Percentiles rank a stretch among this genome's conserved stretches.
Conservation (phyloP, 1,140 invertebrate genomes). For the Drosophila nasuta region DNA sequence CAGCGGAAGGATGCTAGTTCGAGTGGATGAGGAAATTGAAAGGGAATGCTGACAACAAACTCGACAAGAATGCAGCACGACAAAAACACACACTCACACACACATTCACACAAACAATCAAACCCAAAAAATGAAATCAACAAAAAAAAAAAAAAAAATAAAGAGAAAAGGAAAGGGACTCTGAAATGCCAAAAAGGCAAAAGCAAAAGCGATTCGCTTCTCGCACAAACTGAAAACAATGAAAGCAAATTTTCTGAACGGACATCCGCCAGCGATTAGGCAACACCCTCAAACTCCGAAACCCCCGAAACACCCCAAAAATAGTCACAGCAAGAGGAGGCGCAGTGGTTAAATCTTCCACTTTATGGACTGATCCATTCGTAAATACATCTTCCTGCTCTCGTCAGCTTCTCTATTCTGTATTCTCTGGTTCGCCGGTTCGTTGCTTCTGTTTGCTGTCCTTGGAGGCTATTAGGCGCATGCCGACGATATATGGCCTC, state of each 20-base stretch:
- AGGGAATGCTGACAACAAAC: constrained; percentile 79
- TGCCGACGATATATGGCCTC: background rate
- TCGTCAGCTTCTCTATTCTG: background rate
- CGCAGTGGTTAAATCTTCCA: constrained; percentile 86
- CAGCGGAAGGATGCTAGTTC: constrained; percentile 79
- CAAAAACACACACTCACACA: constrained; percentile 11
- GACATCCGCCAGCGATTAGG: constrained; percentile 75
- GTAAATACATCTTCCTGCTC: constrained; percentile 87
- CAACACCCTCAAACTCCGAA: background rate
- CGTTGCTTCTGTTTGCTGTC: constrained; percentile 7
- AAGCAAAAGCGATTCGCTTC: constrained; percentile 41
- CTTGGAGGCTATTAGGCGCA: constrained; percentile 11
- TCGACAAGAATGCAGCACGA: constrained; percentile 51
- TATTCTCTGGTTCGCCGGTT: background rate
- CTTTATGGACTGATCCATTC: constrained; percentile 96
- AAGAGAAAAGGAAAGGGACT: constrained; percentile 15
- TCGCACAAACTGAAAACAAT: constrained; percentile 69
- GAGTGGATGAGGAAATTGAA: constrained; percentile 81
- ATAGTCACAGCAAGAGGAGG: background rate
- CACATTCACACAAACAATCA: background rate
- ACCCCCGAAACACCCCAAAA: too few relatives aligned
- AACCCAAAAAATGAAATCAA: background rate
- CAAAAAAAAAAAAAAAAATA: background rate
- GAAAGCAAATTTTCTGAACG: constrained; percentile 75
- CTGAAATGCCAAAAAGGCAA: constrained; percentile 46